phyloP scores from a whole-genome alignment of 1,140 invertebrate genomes.

The Semibalanus balanoides region DNA sequence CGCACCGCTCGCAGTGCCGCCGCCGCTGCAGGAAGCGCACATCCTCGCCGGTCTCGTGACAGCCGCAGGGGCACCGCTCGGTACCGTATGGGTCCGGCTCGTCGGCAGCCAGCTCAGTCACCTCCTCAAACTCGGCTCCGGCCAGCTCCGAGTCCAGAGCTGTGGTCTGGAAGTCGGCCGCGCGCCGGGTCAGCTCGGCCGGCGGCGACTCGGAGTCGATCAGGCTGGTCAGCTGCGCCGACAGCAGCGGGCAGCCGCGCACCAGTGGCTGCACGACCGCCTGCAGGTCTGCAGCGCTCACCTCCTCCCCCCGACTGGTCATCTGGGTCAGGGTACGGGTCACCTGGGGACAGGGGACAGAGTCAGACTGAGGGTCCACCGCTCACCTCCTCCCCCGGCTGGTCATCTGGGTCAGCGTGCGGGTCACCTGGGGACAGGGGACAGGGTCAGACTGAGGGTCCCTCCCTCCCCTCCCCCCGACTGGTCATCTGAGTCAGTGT shows the following conservation, averaged over 20 bases:
- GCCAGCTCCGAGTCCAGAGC: background rate
- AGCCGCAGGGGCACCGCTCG: background rate
- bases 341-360: too few relatives aligned
- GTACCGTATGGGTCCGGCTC: background rate
- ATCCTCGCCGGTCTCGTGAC: background rate
- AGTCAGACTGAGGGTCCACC: too few relatives aligned
- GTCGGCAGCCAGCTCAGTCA: background rate
- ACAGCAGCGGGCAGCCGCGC: background rate
- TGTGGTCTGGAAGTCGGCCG: background rate
- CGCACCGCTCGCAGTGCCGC: background rate
- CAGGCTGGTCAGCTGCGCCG: background rate
- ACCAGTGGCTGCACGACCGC: conserved; percentile 1
- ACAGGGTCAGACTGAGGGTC: too few relatives aligned
- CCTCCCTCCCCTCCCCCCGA: too few relatives aligned
- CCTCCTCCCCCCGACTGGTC: background rate
- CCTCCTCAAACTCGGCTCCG: background rate
- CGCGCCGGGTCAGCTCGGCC: background rate
- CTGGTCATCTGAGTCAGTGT: too few relatives aligned
- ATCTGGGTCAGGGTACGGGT: background rate
- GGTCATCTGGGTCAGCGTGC: too few relatives aligned
- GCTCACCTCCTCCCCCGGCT: too few relatives aligned
- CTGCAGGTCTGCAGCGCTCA: background rate
- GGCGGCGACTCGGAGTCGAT: background rate
- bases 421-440: too few relatives aligned
- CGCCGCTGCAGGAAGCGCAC: background rate